phyloP scores from a whole-genome alignment of 2,888 invertebrate species.

The Lasius fuliginosus region DNA sequence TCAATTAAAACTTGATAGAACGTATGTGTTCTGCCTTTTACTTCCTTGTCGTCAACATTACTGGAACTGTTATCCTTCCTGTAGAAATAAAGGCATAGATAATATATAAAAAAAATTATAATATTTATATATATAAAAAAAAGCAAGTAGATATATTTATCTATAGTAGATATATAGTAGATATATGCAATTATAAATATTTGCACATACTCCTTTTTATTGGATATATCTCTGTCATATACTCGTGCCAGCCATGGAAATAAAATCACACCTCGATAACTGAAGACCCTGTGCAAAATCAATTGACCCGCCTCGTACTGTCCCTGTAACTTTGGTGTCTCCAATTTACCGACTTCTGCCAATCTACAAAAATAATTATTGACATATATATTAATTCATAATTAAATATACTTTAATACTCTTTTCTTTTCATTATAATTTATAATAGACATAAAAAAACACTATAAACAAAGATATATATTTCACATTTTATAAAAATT shows the following conservation, averaged over 20 bases:
- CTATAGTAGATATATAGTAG: no score
- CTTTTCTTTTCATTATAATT: neutral
- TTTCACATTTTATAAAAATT: neutral
- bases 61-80: slow-evolving; percentile 83
- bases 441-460: neutral
- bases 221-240: slow-evolving; percentile 96
- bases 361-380: slow-evolving; percentile 88
- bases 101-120: neutral
- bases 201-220: slow-evolving; percentile 87
- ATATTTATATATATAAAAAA: neutral
- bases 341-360: slow-evolving; percentile 97
- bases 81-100: slow-evolving; percentile 53
- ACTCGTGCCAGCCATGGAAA: slow-evolving; percentile 99
- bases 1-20: slow-evolving; percentile 99
- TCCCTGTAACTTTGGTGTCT: slow-evolving; percentile 94
- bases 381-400: neutral
- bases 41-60: slow-evolving; percentile 91
- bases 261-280: slow-evolving; percentile 98
- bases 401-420: slow-evolving; percentile 1
- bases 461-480: neutral
- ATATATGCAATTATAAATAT: slow-evolving; percentile 17
- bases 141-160: neutral
- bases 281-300: slow-evolving; percentile 98
- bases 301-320: slow-evolving; percentile 98
- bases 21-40: slow-evolving; percentile 96